Percentiles rank a stretch among this genome's conserved stretches.
Conservation (phyloP, 2,888 invertebrate species). For the Chelonus formosanus region DNA sequence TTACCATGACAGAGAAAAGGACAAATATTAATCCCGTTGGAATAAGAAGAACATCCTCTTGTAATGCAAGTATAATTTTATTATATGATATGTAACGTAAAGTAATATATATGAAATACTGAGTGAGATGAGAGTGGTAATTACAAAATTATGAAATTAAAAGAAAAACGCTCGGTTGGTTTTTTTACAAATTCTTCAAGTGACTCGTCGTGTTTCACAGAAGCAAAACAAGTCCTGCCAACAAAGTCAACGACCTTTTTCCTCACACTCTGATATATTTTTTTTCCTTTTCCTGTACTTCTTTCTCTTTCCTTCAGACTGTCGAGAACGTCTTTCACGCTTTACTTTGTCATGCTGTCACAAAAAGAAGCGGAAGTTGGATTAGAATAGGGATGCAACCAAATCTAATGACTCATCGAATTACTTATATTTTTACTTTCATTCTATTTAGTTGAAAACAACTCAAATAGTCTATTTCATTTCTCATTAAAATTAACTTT, state of each 20-base stretch:
- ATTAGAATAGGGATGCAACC: constrained; percentile 13
- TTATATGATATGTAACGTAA: not conserved
- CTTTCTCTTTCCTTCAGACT: constrained; percentile 4
- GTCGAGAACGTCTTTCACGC: constrained; percentile 1
- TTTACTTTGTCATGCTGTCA: not conserved
- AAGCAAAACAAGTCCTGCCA: constrained; percentile 20
- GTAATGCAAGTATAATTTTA: not conserved
- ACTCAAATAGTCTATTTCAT: too few species aligned
- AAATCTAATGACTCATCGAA: not conserved
- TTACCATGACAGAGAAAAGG: too few species aligned
- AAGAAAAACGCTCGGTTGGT: not conserved
- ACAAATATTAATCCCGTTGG: too few species aligned
- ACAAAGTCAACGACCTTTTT: constrained; percentile 22
- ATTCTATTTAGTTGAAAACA: too few species aligned
- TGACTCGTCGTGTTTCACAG: constrained; percentile 11
- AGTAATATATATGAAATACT: too few species aligned
- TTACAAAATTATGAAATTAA: not conserved
- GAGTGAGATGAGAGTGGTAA: too few species aligned
- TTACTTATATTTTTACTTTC: not conserved
- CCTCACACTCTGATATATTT: constrained; percentile 19
- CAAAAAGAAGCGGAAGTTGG: constrained; percentile 15
- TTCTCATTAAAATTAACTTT: too few species aligned
- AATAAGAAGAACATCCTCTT: too few species aligned
- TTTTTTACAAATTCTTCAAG: not conserved
- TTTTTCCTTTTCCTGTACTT: constrained; percentile 13